Evolutionary conservation across 2,113 vertebrate genomes (phyloP).

Genomic region (Mormyrus iriodes): DNA sequence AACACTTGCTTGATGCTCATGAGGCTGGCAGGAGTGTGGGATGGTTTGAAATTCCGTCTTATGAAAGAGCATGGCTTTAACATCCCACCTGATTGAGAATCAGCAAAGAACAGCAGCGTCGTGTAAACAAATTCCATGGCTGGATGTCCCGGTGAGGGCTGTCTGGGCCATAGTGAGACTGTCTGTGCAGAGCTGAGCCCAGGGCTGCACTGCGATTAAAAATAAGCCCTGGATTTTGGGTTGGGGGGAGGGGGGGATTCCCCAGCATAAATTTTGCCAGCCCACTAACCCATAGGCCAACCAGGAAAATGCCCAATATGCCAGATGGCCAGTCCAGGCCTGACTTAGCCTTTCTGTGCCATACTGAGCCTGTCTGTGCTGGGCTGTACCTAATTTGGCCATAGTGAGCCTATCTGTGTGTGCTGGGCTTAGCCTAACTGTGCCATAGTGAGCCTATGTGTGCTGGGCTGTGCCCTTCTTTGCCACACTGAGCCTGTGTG

Average conservation of each 20-base stretch:
- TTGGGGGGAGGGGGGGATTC: neutral
- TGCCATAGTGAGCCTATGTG: no score
- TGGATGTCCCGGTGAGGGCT: neutral
- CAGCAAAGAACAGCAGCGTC: neutral
- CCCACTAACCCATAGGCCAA: neutral
- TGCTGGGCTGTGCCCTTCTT: no score
- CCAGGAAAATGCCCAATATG: neutral
- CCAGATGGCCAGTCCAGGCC: neutral
- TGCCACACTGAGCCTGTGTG: no score
- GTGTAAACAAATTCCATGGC: neutral
- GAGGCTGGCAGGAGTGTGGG: neutral
- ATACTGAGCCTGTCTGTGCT: conserved; percentile 4
- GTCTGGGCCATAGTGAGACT: neutral
- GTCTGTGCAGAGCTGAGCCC: neutral
- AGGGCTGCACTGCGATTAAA: neutral
- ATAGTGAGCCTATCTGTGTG: no score
- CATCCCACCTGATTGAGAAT: neutral
- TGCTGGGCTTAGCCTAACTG: neutral
- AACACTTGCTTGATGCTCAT: neutral
- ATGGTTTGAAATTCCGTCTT: neutral
- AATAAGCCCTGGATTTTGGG: neutral
- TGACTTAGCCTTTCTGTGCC: neutral
- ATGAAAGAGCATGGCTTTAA: neutral
- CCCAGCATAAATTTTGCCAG: neutral
- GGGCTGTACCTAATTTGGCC: neutral